Base-by-base conservation (phyloP, 2,888 invertebrate species). In the Limnephilus lunatus region DNA sequence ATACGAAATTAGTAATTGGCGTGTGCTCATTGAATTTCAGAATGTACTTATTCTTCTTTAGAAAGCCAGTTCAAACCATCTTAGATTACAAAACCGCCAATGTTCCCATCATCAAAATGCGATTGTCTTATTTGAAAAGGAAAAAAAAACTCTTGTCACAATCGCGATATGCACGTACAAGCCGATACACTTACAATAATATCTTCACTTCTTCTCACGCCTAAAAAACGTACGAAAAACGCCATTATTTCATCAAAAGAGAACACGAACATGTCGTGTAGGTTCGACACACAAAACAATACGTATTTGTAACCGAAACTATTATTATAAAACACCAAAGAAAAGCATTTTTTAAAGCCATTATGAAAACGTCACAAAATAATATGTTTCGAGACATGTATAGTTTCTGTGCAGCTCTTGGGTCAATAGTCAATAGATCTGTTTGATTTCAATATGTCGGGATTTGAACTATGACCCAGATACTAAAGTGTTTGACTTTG, bases 251-350 rank as follows among this genome's bases (percentile, higher is more conserved):
- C n/a, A 32, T 32, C 68, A 68, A 88, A 88, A 88, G 53, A 68
- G n/a, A 88, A 87, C 53, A 87, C 19, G 88, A 88, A 88, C 32
- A 88, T 14, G 88, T 88, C 88, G 68, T 68, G 88, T 53, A 87
- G 25, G 25, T 68, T 25, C 19, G 44, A 44, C 32, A 85, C 25
- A 85, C 85, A n/a, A 85, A 85, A 85, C 85, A 85, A 85, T 85
- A 85, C n/a, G 9, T 31, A 32, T 82, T 82, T 82, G 82, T 82
- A 31, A 32, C 32, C 15, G 2, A 68, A 68, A 25, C 68, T 68
- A 68, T 68, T 68, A 68, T 68, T 68, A 68, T 68, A 68, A n/a
- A 25, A 25, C 7, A 68, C 68, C 9, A 68, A 68, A 68, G 68
- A 68, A 68, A 68, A 68, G 25, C 68, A n/a, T 68, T 9, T n/a